Base-by-base conservation (phyloP, 1,140 invertebrate species). In the Apis dorsata region DNA sequence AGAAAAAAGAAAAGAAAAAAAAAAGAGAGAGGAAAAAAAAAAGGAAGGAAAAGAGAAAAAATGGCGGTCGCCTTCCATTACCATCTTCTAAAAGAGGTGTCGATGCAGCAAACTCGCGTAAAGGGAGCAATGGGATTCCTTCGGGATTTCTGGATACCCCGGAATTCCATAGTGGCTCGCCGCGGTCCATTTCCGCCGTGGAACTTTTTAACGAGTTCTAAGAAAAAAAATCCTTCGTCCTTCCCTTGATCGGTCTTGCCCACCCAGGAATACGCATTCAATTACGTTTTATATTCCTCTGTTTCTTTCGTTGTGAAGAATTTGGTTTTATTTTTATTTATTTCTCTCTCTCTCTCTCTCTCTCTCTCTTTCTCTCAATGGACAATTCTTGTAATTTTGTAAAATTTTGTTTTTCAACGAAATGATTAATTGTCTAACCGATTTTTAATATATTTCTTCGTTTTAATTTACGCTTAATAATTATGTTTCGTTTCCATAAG, bases 121-220 rank as follows among this genome's bases (percentile, higher is more conserved):
- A 75, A 76, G 79, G 57, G 79, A 85, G 79, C 68, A 74, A 85
- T 69, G 83, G 34, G 79, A 81, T 81, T 81, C 83, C 79, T 65
- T 44, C 55, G 79, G 83, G 83, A 81, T 75, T 75, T 75, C 71
- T 73, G 71, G 72, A 81, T 81, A 71, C 79, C 28, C 79, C 72
- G 59, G 79, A 85, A 85, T 85, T 85, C 71, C 66, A 79, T 76
- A 81, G 79, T 49, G 71, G 28, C 66, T 71, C 53, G 72, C 49
- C 17, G 71, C 71, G 83, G 83, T 85, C 83, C 79, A 85, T 85
- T 85, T 85, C 79, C 79, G 83, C 51, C 72, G 17, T 49, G 79
- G 72, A 85, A 85, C 83, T 85, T 85, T 81, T 81, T 85, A 85
- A 85, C 83, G 83, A 85, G 79, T 55, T 85, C 65, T 85, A 81